phyloP scores from a whole-genome alignment of 2,113 vertebrate species.

The Malurus elegans region DNA sequence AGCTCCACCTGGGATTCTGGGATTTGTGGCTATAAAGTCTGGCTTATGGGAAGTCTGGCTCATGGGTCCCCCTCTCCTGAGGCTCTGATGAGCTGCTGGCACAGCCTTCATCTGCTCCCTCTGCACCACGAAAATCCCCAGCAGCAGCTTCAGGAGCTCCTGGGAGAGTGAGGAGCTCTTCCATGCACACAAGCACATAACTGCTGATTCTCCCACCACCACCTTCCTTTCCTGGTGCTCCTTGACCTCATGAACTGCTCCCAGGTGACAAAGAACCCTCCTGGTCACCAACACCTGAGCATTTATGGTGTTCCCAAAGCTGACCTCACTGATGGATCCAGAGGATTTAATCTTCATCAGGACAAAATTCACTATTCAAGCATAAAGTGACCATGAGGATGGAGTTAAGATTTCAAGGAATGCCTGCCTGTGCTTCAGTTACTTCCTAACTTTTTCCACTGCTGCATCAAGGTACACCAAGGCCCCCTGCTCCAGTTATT shows the following conservation, averaged over 20 bases:
- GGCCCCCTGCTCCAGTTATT: background rate
- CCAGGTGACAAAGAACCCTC: background rate
- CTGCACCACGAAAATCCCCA: background rate
- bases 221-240: background rate
- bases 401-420: background rate
- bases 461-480: background rate
- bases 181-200: background rate
- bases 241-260: background rate
- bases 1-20: background rate
- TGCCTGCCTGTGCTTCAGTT: rapidly evolving
- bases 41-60: background rate
- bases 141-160: background rate
- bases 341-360: background rate
- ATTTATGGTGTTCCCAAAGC: background rate
- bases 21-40: background rate
- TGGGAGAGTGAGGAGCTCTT: background rate
- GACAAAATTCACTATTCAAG: background rate
- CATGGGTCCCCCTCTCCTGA: background rate
- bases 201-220: background rate
- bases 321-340: rapidly evolving
- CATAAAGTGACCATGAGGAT: rapidly evolving
- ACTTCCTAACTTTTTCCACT: background rate
- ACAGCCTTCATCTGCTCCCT: background rate
- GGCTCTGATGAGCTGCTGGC: background rate
- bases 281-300: background rate